Percentiles rank a stretch among this genome's conserved stretches.
These are phyloP conservation scores for Lutraria rhynchaena DNA, from an alignment of 1,140 invertebrate genomes.

Conservation along the genomic window DNA sequence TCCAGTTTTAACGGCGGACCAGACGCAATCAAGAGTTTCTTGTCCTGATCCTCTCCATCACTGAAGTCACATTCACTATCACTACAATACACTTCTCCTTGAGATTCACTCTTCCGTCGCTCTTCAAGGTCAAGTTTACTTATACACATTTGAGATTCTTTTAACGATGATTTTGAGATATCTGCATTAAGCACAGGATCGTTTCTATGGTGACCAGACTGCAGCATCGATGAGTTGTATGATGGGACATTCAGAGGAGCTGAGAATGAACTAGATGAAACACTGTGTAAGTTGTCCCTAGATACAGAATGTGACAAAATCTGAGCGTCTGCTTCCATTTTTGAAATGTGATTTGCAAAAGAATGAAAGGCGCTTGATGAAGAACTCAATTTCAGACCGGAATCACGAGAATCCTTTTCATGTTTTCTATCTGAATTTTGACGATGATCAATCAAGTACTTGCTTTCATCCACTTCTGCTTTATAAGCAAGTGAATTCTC, in stretches of 20 bases:
- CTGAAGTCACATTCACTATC: constrained; percentile 72
- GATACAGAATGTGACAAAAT: constrained; percentile 32
- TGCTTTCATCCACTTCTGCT: constrained; percentile 34
- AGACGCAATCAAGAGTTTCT: constrained; percentile 65
- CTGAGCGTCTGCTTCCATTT: constrained; percentile 28
- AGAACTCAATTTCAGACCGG: constrained; percentile 18
- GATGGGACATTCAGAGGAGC: constrained; percentile 48
- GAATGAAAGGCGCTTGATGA: constrained; percentile 46
- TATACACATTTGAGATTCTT: constrained; percentile 47
- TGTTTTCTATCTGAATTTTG: neutral
- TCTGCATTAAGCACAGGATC: neutral
- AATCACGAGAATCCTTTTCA: neutral
- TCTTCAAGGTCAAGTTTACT: constrained; percentile 74
- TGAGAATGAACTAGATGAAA: neutral
- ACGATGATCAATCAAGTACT: constrained; percentile 23
- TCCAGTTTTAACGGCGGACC: constrained; percentile 72
- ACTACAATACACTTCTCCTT: constrained; percentile 65
- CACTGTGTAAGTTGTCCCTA: neutral
- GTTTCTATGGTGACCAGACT: constrained; percentile 7
- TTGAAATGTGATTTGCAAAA: constrained; percentile 30
- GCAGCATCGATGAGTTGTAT: constrained; percentile 37
- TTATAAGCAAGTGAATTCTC: constrained; percentile 1
- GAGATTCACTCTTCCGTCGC: constrained; percentile 60
- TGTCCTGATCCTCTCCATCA: constrained; percentile 64
- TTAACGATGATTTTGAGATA: neutral